phyloP scores from a whole-genome alignment of 2,888 invertebrate species.

The Oegoconia quadripuncta region DNA sequence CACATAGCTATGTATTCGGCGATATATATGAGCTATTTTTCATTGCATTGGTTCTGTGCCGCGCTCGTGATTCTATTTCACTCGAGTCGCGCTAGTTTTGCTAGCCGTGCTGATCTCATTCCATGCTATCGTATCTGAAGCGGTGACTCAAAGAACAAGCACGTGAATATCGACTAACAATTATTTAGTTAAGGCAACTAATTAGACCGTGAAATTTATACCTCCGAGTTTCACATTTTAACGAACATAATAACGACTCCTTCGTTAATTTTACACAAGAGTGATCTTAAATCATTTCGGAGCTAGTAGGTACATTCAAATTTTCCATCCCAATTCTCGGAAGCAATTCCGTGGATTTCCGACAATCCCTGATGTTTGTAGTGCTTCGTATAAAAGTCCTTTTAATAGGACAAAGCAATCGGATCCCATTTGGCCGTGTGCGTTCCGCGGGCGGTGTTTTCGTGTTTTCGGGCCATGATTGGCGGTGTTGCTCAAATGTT shows the following conservation, averaged over 20 bases:
- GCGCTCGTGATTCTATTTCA: too few species aligned
- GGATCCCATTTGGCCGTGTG: slow-evolving; percentile 36
- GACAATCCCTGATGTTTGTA: slow-evolving; percentile 29
- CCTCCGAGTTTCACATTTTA: background rate
- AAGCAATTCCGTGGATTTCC: slow-evolving; percentile 33
- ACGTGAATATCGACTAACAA: too few species aligned
- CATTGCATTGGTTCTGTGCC: too few species aligned
- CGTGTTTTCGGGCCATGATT: too few species aligned
- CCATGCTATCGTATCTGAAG: too few species aligned
- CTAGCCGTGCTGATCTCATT: too few species aligned
- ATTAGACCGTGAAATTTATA: background rate
- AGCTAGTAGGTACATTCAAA: slow-evolving; percentile 16
- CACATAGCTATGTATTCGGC: too few species aligned
- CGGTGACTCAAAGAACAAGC: too few species aligned
- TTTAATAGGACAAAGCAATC: slow-evolving; percentile 39
- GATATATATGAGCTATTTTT: too few species aligned
- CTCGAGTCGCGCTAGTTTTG: too few species aligned
- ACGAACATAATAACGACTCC: slow-evolving; percentile 1
- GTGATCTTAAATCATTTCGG: slow-evolving; percentile 21
- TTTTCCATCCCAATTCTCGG: slow-evolving; percentile 29
- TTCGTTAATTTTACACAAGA: slow-evolving; percentile 23
- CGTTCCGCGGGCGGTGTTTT: too few species aligned
- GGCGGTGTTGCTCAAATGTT: too few species aligned
- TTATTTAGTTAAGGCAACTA: background rate
- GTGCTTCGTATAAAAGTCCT: slow-evolving; percentile 32